Percentiles rank a stretch among this genome's conserved stretches.
phyloP scores from a whole-genome alignment of 1,140 invertebrate species.

The Protaetia brevitarsis region DNA sequence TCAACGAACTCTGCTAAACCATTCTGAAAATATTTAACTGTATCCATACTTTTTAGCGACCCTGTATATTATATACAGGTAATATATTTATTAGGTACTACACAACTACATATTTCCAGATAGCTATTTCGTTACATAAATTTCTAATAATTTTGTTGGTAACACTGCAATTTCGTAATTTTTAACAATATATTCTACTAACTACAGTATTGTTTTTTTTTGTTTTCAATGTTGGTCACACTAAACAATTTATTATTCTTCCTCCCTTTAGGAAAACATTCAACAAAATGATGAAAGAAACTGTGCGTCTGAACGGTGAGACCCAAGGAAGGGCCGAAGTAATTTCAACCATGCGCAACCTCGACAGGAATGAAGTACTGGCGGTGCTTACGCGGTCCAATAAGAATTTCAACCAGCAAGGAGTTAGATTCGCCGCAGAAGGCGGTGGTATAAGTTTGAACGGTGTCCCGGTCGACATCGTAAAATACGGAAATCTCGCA shows the following conservation, averaged over 20 bases:
- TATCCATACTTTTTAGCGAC: no score
- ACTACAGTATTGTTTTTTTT: background rate
- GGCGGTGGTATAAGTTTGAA: slow-evolving; percentile 38
- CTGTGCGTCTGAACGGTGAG: slow-evolving; percentile 27
- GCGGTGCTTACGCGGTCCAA: slow-evolving; percentile 39
- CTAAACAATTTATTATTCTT: background rate
- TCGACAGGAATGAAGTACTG: slow-evolving; percentile 42
- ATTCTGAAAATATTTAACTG: no score
- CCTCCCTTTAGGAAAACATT: slow-evolving; percentile 41
- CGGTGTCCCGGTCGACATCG: slow-evolving; percentile 37
- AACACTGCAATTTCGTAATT: no score
- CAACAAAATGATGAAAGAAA: slow-evolving; percentile 38
- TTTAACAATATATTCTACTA: background rate
- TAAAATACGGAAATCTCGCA: slow-evolving; percentile 32
- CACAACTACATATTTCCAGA: background rate
- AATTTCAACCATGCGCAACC: slow-evolving; percentile 40
- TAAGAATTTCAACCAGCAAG: slow-evolving; percentile 38
- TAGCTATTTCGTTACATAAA: background rate
- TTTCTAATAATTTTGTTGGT: no score
- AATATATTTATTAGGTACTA: no score
- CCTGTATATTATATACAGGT: no score
- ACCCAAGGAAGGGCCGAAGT: slow-evolving; percentile 39
- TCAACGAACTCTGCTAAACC: no score
- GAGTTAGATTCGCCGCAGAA: slow-evolving; percentile 35
- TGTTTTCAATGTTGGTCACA: background rate